These are phyloP conservation scores for Adelges cooleyi DNA, from an alignment of 1,140 invertebrate genomes.

Conservation along the genomic window DNA sequence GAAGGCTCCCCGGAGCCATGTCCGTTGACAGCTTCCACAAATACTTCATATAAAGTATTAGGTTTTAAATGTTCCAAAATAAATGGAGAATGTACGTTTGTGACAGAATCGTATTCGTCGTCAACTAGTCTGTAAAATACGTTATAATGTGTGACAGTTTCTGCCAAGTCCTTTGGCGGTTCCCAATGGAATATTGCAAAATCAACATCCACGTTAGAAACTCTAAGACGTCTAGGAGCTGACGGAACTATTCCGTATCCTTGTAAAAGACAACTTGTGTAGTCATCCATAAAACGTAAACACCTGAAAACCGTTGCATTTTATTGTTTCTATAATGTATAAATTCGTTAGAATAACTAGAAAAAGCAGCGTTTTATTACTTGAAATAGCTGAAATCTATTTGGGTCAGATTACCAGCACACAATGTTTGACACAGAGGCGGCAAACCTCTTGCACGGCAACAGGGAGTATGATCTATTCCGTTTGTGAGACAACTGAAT, in stretches of 20 bases:
- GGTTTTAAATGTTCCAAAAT: constrained; percentile 60
- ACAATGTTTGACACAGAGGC: constrained; percentile 57
- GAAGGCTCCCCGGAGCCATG: constrained; percentile 65
- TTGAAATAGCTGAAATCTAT: constrained; percentile 68
- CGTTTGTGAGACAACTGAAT: constrained; percentile 65
- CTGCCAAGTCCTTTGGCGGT: constrained; percentile 51
- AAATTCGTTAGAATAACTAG: too few relatives aligned
- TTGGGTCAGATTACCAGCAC: constrained; percentile 61
- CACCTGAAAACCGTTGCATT: constrained; percentile 45
- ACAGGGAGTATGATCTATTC: constrained; percentile 68
- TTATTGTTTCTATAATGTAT: not conserved
- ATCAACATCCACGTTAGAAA: constrained; percentile 57
- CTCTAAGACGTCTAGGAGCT: constrained; percentile 50
- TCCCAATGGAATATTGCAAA: constrained; percentile 70
- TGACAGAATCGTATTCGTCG: constrained; percentile 23
- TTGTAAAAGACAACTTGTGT: constrained; percentile 66
- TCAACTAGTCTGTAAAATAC: constrained; percentile 25
- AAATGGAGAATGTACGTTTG: constrained; percentile 48
- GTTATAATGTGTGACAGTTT: constrained; percentile 42
- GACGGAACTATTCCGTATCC: constrained; percentile 69
- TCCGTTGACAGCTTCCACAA: constrained; percentile 64
- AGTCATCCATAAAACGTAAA: constrained; percentile 63
- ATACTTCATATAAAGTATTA: constrained; percentile 66
- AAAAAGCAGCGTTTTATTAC: too few relatives aligned
- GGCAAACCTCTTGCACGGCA: constrained; percentile 61